Percentiles rank a stretch among this genome's conserved stretches.
These are phyloP conservation scores for Drosophila pandora DNA, from an alignment of 1,140 invertebrate genomes.

Conservation along the genomic window DNA sequence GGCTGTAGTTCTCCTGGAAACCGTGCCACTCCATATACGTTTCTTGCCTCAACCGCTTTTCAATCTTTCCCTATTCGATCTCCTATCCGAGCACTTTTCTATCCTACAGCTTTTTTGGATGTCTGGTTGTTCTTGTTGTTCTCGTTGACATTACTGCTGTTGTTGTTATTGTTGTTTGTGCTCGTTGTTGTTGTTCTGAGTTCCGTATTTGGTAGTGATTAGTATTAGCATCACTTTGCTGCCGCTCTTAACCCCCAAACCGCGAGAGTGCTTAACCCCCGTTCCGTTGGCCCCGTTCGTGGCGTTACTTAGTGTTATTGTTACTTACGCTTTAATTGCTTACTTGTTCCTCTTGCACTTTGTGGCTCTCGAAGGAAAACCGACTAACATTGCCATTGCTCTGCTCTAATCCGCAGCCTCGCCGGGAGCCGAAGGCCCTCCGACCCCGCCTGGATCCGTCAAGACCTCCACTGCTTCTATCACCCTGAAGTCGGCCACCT, in stretches of 20 bases:
- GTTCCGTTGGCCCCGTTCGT: conserved; percentile 5
- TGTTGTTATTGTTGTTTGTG: conserved; percentile 33
- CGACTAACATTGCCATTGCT: neutral
- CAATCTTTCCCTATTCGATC: conserved; percentile 1
- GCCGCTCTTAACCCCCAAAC: conserved; percentile 25
- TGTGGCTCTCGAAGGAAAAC: neutral
- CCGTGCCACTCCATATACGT: neutral
- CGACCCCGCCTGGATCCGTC: conserved; percentile 80
- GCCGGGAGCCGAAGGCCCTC: conserved; percentile 54
- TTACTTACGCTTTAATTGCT: conserved; percentile 51
- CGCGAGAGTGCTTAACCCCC: conserved; percentile 15
- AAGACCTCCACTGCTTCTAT: conserved; percentile 87
- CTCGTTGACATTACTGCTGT: conserved; percentile 10
- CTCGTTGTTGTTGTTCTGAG: conserved; percentile 42
- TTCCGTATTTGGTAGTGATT: conserved; percentile 10
- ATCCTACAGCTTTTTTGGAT: conserved; percentile 15
- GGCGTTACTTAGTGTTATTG: conserved; percentile 22
- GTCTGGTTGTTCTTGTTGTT: conserved; percentile 31
- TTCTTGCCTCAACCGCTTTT: conserved; percentile 8
- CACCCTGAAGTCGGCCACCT: conserved; percentile 87
- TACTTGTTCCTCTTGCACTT: conserved; percentile 29
- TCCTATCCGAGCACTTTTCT: conserved; percentile 8
- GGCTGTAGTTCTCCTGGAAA: too few relatives aligned
- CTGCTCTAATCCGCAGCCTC: conserved; percentile 56
- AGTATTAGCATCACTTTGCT: conserved; percentile 17